These are phyloP conservation scores for Pteropus rufus DNA, from an alignment of 2,797 vertebrate genomes.

Conservation along the genomic window DNA sequence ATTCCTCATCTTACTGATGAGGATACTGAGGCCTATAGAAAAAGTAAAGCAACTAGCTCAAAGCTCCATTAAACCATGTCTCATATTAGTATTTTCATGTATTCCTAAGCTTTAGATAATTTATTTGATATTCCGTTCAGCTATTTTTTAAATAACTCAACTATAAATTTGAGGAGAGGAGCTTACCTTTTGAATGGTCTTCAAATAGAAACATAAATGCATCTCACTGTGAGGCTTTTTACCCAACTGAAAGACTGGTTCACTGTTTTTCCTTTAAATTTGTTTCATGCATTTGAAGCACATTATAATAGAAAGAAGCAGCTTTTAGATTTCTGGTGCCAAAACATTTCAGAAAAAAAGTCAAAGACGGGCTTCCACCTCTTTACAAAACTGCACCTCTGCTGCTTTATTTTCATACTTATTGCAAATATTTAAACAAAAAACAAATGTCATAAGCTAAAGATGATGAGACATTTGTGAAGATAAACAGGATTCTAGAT, in stretches of 20 bases:
- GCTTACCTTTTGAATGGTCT: slow-evolving; percentile 15
- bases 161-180: not conserved
- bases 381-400: not conserved
- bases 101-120: not conserved
- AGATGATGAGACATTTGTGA: not conserved
- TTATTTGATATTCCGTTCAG: not conserved
- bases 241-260: not conserved
- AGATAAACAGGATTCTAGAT: not conserved
- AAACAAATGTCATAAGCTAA: not conserved
- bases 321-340: slow-evolving; percentile 32
- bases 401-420: slow-evolving; percentile 1
- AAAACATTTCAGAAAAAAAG: slow-evolving; percentile 15
- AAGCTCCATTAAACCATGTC: not conserved
- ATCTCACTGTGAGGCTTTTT: not conserved
- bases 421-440: slow-evolving; percentile 42
- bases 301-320: not conserved
- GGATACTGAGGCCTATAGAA: not conserved
- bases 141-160: slow-evolving; percentile 39
- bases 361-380: not conserved
- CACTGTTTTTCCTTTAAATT: not conserved
- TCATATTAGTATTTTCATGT: not conserved
- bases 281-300: not conserved
- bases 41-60: not conserved
- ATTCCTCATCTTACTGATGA: not conserved
- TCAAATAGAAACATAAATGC: slow-evolving; percentile 25